These are phyloP conservation scores for Uropetala carovei DNA, from an alignment of 2,888 invertebrate genomes.

Conservation along the genomic window DNA sequence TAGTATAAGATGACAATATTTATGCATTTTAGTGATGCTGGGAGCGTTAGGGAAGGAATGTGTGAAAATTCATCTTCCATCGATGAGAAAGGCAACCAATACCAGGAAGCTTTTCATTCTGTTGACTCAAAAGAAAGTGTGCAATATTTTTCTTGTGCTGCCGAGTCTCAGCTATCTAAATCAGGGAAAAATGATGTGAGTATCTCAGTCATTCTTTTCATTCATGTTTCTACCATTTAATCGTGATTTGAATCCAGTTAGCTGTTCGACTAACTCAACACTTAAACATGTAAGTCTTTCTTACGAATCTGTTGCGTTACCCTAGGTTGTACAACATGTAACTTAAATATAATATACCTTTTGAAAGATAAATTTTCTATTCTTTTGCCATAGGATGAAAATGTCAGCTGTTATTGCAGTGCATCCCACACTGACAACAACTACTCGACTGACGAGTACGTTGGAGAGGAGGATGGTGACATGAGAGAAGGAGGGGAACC, in stretches of 20 bases:
- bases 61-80: conserved; percentile 59
- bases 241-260: too few relatives aligned
- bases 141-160: conserved; percentile 49
- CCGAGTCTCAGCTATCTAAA: conserved; percentile 54
- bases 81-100: conserved; percentile 53
- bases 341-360: too few relatives aligned
- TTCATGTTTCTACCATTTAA: too few relatives aligned
- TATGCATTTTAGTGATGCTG: conserved; percentile 29
- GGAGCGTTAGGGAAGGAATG: conserved; percentile 57
- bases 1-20: neutral
- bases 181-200: conserved; percentile 50
- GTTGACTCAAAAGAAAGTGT: conserved; percentile 39
- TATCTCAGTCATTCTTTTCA: neutral
- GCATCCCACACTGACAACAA: conserved; percentile 87
- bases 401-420: conserved; percentile 84
- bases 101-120: conserved; percentile 53
- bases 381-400: conserved; percentile 73
- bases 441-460: conserved; percentile 85
- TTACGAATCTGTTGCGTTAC: too few relatives aligned
- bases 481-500: conserved; percentile 45
- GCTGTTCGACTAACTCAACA: too few relatives aligned
- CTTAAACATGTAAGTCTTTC: too few relatives aligned
- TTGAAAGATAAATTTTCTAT: too few relatives aligned
- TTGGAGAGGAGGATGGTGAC: conserved; percentile 73
- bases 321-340: too few relatives aligned